Evolutionary conservation across 2,797 vertebrate species (phyloP).

Genomic region (Microcaecilia unicolor): DNA sequence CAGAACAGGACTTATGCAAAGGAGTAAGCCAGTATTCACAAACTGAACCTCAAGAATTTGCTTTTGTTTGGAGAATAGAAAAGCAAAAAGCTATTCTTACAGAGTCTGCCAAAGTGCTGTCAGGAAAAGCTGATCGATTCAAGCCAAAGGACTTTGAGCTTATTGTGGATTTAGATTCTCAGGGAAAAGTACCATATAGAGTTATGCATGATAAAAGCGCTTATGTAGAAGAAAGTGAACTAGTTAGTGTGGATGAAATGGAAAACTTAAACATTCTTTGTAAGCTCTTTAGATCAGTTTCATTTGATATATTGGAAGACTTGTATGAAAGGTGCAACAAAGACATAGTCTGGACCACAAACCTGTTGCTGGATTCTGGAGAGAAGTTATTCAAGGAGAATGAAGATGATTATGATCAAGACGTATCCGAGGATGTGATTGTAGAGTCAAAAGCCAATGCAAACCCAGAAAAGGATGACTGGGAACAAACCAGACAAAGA

Average conservation of each 20-base stretch:
- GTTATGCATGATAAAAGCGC: constrained; percentile 82
- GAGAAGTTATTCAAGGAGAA: constrained; percentile 71
- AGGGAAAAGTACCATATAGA: constrained; percentile 69
- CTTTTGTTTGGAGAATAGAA: constrained; percentile 80
- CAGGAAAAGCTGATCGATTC: constrained; percentile 61
- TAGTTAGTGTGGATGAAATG: constrained; percentile 52
- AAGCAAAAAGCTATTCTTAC: constrained; percentile 36
- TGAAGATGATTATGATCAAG: constrained; percentile 42
- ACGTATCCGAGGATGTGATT: constrained; percentile 4
- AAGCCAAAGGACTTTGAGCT: constrained; percentile 48
- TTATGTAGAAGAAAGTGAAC: constrained; percentile 80
- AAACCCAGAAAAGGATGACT: constrained; percentile 5
- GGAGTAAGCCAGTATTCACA: constrained; percentile 48
- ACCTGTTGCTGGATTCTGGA: constrained; percentile 88
- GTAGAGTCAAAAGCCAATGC: constrained; percentile 19
- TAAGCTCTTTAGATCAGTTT: constrained; percentile 77
- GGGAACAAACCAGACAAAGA: neutral
- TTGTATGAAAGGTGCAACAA: constrained; percentile 89
- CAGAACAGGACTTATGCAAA: neutral
- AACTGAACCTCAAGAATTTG: constrained; percentile 83
- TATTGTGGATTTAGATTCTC: constrained; percentile 30
- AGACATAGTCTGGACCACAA: constrained; percentile 88
- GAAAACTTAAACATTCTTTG: constrained; percentile 75
- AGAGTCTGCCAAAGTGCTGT: constrained; percentile 47
- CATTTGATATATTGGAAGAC: constrained; percentile 83